Evolutionary conservation across 1,140 invertebrate genomes (phyloP).

Genomic region (Lasioglossum albipes): DNA sequence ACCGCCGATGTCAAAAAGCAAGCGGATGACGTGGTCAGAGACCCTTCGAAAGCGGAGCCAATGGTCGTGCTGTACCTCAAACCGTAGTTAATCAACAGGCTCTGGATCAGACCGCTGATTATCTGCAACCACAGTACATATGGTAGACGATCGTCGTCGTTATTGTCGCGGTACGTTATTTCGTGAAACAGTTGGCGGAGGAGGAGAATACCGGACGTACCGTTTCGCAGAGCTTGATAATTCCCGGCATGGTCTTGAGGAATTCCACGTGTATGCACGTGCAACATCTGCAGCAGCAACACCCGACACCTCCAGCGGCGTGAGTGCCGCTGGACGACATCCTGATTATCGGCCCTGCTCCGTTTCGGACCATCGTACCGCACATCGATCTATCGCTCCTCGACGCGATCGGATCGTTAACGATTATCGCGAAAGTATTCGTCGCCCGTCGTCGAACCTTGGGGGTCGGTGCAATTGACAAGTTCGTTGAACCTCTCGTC

Average conservation of each 20-base stretch:
- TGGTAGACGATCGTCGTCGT: neutral
- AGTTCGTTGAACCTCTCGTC: conserved; percentile 34
- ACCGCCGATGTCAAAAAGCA: conserved; percentile 87
- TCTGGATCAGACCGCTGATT: conserved; percentile 87
- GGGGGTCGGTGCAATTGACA: neutral
- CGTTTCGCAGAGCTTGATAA: conserved; percentile 87
- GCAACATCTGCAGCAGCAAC: conserved; percentile 87
- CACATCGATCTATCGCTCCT: neutral
- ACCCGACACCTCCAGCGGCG: conserved; percentile 81
- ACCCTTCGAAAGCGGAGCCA: conserved; percentile 87
- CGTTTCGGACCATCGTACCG: conserved; percentile 42
- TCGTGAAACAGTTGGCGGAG: neutral
- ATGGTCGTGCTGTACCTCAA: conserved; percentile 84
- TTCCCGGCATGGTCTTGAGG: conserved; percentile 84
- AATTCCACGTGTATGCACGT: conserved; percentile 89
- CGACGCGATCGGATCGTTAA: neutral
- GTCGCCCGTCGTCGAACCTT: neutral
- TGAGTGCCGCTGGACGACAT: conserved; percentile 64
- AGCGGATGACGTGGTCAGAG: conserved; percentile 87
- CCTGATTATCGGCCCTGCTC: conserved; percentile 67
- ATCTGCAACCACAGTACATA: conserved; percentile 79
- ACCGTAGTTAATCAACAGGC: conserved; percentile 87
- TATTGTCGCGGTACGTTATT: neutral
- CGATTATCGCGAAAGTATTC: neutral
- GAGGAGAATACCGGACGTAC: conserved; percentile 77